Base-by-base conservation (phyloP, 2,888 invertebrate species). In the Phorcus lineatus region DNA sequence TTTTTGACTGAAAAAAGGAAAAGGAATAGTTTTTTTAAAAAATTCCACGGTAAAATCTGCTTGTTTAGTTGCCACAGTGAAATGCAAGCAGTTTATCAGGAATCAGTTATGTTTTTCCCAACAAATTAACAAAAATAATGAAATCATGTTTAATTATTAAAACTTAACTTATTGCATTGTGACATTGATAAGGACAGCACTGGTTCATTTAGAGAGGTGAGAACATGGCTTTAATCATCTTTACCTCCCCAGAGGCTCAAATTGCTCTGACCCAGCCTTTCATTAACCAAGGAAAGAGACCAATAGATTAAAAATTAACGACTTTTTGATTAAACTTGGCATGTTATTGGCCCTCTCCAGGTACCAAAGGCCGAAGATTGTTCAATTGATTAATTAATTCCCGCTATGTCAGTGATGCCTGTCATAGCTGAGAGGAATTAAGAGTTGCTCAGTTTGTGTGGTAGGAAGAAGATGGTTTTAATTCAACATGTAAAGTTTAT, bases 261-360 rank as follows among this genome's bases (percentile, higher is more conserved):
- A 36, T 13, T 24, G 62, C 13, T 28, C 62, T 24, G n/a, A 62
- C 62, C 62, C 62, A 62, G 16, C 62, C 17, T 28, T 62, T 62
- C 62, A 62, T 62, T 62, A 62, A 24, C 62, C 28, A n/a, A 62
- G 22, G 28, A 17, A 62, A 24, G 22, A 28, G 28, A 28, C 62
- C 62, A 62, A 28, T 11, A 28, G 62, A 16, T 62, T 28, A 62
- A 62, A 62, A 24, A 62, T 62, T 62, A 62, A 62, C 24, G 28
- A 62, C 28, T 24, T 62, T 28, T 62, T 62, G 62, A 62, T 62
- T 62, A 62, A 62, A 62, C 62, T 62, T 62, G 28, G 62, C 62
- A 62, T 62, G 62, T 62, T n/a, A 62, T 62, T 62, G 62, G 28
- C 11, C 16, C 28, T 28, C 28, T 13, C 4, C 28, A 62, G 28